Percentiles rank a stretch among this genome's conserved stretches.
phyloP scores from a whole-genome alignment of 1,140 invertebrate species.

The Akabosia matsudoensis region DNA sequence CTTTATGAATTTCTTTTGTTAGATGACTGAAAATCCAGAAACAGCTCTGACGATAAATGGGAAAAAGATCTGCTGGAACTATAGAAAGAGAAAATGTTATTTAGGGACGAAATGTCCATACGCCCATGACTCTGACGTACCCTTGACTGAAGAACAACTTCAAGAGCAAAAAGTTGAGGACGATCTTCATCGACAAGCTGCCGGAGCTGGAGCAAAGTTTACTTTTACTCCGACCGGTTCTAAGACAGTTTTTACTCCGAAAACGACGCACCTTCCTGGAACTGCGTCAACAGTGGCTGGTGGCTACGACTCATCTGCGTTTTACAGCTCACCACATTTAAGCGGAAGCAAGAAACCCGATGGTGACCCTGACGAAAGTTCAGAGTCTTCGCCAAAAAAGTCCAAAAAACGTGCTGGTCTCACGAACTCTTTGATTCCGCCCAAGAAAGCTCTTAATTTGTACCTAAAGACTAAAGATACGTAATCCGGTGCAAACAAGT shows the following conservation, averaged over 20 bases:
- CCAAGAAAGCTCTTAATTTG: background rate
- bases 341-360: background rate
- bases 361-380: background rate
- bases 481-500: background rate
- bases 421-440: background rate
- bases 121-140: slow-evolving; percentile 83
- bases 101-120: slow-evolving; percentile 90
- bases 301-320: background rate
- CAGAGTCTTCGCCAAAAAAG: background rate
- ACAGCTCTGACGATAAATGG: slow-evolving; percentile 75
- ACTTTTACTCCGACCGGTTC: background rate
- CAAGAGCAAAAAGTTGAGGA: background rate
- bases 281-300: background rate
- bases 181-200: background rate
- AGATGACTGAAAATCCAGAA: slow-evolving; percentile 76
- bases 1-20: slow-evolving; percentile 4
- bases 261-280: background rate
- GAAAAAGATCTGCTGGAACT: slow-evolving; percentile 89
- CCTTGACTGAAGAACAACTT: background rate
- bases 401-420: slow-evolving; percentile 2
- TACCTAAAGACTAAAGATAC: slow-evolving; percentile 1
- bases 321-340: slow-evolving; percentile 9
- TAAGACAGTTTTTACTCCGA: background rate
- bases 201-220: background rate
- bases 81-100: slow-evolving; percentile 80